Percentiles rank a stretch among this genome's conserved stretches.
phyloP scores from a whole-genome alignment of 2,888 invertebrate genomes.

The Lasioglossum marginatum region DNA sequence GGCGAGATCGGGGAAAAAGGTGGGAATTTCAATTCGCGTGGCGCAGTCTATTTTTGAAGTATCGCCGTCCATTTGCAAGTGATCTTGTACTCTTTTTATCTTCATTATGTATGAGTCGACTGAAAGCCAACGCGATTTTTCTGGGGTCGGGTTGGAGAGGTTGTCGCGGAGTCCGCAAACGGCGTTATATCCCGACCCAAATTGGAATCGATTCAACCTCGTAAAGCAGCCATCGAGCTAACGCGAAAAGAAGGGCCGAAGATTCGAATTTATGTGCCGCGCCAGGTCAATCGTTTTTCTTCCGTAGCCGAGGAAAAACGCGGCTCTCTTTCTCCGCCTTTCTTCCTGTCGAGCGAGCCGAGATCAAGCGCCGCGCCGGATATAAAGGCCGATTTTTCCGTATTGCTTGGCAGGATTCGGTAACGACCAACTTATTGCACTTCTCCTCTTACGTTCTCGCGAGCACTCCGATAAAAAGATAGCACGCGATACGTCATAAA shows the following conservation, averaged over 20 bases:
- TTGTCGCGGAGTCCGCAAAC: conserved; percentile 48
- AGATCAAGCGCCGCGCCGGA: conserved; percentile 2
- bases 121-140: conserved; percentile 25
- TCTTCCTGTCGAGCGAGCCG: conserved; percentile 9
- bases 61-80: not conserved
- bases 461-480: not conserved
- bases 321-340: not conserved
- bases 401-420: conserved; percentile 23
- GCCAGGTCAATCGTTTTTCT: conserved; percentile 48
- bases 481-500: conserved; percentile 4
- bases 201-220: conserved; percentile 66
- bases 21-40: not conserved
- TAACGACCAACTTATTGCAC: conserved; percentile 29
- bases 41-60: not conserved
- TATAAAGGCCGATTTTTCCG: conserved; percentile 37
- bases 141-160: conserved; percentile 22
- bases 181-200: conserved; percentile 59
- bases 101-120: not conserved
- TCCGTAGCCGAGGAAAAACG: not conserved
- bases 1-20: not conserved
- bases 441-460: conserved; percentile 15
- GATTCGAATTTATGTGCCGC: conserved; percentile 57
- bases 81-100: not conserved
- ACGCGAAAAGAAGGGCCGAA: conserved; percentile 50
- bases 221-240: conserved; percentile 55